phyloP scores from a whole-genome alignment of 2,113 vertebrate genomes.

The Argyrosomus japonicus region DNA sequence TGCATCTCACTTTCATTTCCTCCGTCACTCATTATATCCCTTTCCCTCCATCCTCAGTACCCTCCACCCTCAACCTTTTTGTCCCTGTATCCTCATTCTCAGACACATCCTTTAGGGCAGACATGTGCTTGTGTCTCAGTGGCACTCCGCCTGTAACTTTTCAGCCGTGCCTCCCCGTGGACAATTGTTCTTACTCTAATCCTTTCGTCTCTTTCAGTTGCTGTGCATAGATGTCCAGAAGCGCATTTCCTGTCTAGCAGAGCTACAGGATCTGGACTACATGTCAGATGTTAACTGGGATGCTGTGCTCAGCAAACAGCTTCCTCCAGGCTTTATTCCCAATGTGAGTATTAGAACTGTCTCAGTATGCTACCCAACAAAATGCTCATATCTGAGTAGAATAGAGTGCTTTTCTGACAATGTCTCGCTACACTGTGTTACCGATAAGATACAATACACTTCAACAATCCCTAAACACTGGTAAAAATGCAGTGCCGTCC shows the following conservation, averaged over 20 bases:
- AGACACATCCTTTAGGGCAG: conserved; percentile 48
- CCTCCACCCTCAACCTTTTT: neutral
- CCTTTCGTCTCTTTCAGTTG: conserved; percentile 83
- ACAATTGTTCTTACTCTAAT: conserved; percentile 33
- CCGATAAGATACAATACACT: neutral
- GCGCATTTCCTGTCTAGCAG: conserved; percentile 89
- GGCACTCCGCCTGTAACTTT: conserved; percentile 38
- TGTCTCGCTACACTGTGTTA: neutral
- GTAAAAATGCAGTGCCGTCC: neutral
- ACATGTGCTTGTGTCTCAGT: conserved; percentile 38
- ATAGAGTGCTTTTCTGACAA: neutral
- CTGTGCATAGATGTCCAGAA: conserved; percentile 89
- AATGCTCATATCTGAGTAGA: conserved; percentile 21
- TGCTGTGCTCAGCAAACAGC: conserved; percentile 90
- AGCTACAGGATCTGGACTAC: conserved; percentile 88
- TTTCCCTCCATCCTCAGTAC: neutral
- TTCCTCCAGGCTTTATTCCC: conserved; percentile 91
- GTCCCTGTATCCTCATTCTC: conserved; percentile 56
- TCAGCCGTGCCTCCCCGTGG: conserved; percentile 12
- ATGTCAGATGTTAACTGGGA: conserved; percentile 94
- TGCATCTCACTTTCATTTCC: conserved; percentile 10
- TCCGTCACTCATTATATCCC: neutral
- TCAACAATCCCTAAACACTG: neutral
- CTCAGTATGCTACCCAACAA: conserved; percentile 1
- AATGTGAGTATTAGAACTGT: conserved; percentile 83